These are phyloP conservation scores for Acromyrmex echinatior DNA, from an alignment of 1,140 invertebrate genomes.

Conservation along the genomic window DNA sequence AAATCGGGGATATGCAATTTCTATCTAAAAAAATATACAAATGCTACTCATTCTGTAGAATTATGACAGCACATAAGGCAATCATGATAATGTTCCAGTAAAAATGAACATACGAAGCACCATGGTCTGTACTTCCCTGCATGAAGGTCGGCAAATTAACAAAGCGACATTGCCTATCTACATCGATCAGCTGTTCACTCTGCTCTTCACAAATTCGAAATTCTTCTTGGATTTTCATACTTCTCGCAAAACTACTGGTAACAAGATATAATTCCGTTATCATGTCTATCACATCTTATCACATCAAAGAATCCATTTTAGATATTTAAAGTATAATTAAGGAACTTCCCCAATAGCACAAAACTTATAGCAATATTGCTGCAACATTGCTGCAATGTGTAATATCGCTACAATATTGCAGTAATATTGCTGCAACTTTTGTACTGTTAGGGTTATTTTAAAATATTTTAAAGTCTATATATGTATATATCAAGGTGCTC, in stretches of 20 bases:
- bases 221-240: slow-evolving; percentile 95
- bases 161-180: slow-evolving; percentile 92
- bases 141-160: slow-evolving; percentile 92
- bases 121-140: slow-evolving; percentile 89
- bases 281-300: neutral
- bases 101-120: slow-evolving; percentile 77
- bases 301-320: neutral
- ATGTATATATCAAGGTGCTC: too few species aligned
- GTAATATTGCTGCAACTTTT: too few species aligned
- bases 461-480: too few species aligned
- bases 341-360: too few species aligned
- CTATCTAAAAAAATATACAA: slow-evolving; percentile 25
- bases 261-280: slow-evolving; percentile 62
- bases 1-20: neutral
- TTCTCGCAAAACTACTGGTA: slow-evolving; percentile 93
- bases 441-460: too few species aligned
- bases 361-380: too few species aligned
- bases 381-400: too few species aligned
- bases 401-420: too few species aligned
- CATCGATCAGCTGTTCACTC: slow-evolving; percentile 96
- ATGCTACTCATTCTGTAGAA: neutral
- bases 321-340: neutral
- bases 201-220: slow-evolving; percentile 96
- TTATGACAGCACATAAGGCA: neutral
- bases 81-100: slow-evolving; percentile 78